Base-by-base conservation (phyloP, 2,888 invertebrate species). In the Balanococcus diminutus region DNA sequence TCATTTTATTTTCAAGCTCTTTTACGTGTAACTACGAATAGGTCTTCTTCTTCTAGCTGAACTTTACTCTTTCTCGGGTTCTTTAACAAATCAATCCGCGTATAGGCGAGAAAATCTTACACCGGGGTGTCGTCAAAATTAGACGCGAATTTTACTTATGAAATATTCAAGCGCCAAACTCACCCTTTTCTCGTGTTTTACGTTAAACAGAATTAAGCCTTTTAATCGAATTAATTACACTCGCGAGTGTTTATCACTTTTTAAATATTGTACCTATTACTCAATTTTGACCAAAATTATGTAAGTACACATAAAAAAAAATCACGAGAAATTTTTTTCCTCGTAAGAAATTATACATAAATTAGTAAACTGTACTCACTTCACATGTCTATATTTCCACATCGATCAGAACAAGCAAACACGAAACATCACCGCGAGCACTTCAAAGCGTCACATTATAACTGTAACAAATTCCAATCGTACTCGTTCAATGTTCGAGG, bases 391-490 rank as follows among this genome's bases (percentile, higher is more conserved):
- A n/a, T 36, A 46, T 16, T 4, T 46, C 56, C 19, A 22, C n/a
- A n/a, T 46, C 16, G 14, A 8, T 46, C 2, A n/a, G 22, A 56
- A 56, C 46, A 46, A n/a, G 56, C 56, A 56, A 14, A 46, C 14
- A 6, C 56, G 22, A 19, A 56, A 56, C 56, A 46, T 46, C 19
- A 56, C 22, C 56, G 36, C 36, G 22, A 56, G 1, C 56, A 56
- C 56, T 56, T 22, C 6, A 28, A 36, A 81, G 2, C 19, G 39
- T 42, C 39, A 81, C 81, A n/a, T 11, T 79, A 79, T 31, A 42
- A 82, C 28, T n/a, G 82, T 46, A 82, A 82, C 75, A 75, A 32
- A 75, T 16, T 75, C 9, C 32, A 81, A 36, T 25, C 81, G 81
- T 36, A 81, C 81, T 82, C 56, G 51, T 39, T 81, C 81, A 72